Evolutionary conservation across 2,888 invertebrate genomes (phyloP).

Genomic region (Lingula anatina): DNA sequence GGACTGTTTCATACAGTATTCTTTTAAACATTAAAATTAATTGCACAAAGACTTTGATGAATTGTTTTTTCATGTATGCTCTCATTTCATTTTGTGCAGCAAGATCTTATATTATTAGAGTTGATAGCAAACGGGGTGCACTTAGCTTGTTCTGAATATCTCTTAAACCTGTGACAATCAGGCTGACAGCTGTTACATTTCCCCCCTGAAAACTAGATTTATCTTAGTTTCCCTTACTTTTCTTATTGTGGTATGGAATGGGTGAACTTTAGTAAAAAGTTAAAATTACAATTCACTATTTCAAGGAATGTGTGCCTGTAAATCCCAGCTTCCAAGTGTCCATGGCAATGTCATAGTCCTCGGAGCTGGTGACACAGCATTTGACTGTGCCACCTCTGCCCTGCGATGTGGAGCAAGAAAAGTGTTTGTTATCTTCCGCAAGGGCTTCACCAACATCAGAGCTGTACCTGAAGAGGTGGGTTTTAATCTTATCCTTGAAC

Average conservation of each 20-base stretch:
- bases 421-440: slow-evolving; percentile 90
- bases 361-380: slow-evolving; percentile 97
- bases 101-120: background rate
- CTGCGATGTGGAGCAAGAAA: slow-evolving; percentile 87
- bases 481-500: no score
- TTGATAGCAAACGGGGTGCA: no score
- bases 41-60: background rate
- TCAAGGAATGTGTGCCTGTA: slow-evolving; percentile 81
- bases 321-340: slow-evolving; percentile 67
- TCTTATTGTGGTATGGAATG: no score
- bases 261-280: no score
- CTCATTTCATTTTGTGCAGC: background rate
- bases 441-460: slow-evolving; percentile 88
- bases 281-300: no score
- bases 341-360: slow-evolving; percentile 83
- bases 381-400: slow-evolving; percentile 98
- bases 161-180: no score
- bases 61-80: background rate
- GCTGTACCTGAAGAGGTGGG: slow-evolving; percentile 95
- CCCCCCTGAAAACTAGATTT: no score
- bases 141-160: no score
- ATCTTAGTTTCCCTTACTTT: no score
- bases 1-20: no score
- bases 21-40: no score
- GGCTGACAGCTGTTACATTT: no score